Conservation (phyloP, 2,113 vertebrate genomes). For the Athene noctua region DNA sequence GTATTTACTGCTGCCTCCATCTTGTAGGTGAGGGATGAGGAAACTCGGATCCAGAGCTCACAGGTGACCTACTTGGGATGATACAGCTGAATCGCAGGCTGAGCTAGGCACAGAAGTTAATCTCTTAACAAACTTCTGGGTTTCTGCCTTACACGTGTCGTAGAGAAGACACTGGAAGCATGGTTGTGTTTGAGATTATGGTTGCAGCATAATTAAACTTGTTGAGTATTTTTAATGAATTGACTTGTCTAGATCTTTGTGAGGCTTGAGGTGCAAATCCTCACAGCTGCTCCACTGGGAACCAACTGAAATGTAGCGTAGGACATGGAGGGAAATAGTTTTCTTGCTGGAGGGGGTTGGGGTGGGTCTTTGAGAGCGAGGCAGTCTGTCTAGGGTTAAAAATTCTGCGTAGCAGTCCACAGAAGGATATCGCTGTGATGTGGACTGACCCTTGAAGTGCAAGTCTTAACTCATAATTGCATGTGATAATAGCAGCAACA, state of each 20-base stretch:
- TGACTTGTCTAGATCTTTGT: background rate
- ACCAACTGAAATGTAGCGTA: rapidly evolving
- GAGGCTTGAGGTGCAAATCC: background rate
- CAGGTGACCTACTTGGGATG: background rate
- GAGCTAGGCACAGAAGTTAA: background rate
- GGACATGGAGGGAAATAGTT: background rate
- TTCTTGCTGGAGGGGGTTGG: background rate
- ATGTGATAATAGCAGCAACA: background rate
- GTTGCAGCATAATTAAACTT: background rate
- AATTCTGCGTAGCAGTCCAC: background rate
- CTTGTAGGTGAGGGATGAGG: background rate
- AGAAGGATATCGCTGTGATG: background rate
- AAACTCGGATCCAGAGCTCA: background rate
- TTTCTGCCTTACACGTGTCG: background rate
- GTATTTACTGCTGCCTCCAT: background rate
- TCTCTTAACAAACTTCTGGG: background rate
- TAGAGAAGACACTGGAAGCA: background rate
- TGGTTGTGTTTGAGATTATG: background rate
- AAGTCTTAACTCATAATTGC: background rate
- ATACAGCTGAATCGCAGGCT: background rate
- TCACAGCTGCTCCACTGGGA: rapidly evolving
- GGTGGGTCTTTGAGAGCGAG: background rate
- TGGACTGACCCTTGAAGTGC: background rate
- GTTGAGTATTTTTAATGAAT: background rate
- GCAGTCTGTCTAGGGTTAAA: background rate